A percentile compares a stretch with the other conserved stretches of the same genome.
Evolutionary conservation across 2,888 invertebrate genomes (phyloP).

Genomic region (Dynastes maya): DNA sequence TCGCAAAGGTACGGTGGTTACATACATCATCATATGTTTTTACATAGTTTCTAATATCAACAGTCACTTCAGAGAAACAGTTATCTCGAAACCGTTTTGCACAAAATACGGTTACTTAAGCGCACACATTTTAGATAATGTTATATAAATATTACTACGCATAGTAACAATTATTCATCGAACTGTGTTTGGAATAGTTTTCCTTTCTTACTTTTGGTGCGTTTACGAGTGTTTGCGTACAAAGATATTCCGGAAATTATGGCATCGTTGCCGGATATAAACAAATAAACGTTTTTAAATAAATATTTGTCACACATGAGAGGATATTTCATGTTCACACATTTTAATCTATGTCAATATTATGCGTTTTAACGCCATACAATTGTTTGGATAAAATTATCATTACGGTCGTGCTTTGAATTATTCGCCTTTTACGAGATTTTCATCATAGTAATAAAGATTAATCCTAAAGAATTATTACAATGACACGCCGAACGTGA

Average conservation of each 20-base stretch:
- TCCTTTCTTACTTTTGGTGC: neutral
- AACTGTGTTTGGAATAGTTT: constrained; percentile 28
- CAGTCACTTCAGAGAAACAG: no score
- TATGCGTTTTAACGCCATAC: constrained; percentile 33
- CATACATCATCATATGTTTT: no score
- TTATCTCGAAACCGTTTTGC: neutral
- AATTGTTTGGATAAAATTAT: constrained; percentile 41
- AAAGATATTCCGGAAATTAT: constrained; percentile 48
- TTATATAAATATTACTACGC: constrained; percentile 22
- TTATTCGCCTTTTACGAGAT: constrained; percentile 28
- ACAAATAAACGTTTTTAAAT: constrained; percentile 47
- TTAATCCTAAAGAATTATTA: constrained; percentile 32
- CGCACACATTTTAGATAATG: constrained; percentile 3
- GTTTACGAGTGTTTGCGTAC: constrained; percentile 32
- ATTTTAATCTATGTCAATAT: constrained; percentile 48
- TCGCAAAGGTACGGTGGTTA: no score
- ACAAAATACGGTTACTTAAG: neutral
- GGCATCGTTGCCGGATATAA: constrained; percentile 48
- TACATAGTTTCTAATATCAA: no score
- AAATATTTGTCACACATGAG: constrained; percentile 47
- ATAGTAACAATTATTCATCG: constrained; percentile 25
- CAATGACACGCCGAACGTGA: constrained; percentile 24
- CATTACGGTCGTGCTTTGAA: constrained; percentile 16
- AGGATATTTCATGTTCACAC: constrained; percentile 43
- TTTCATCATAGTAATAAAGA: constrained; percentile 31